Base-by-base conservation (phyloP, 1,140 invertebrate genomes). In the Monomorium pharaonis region DNA sequence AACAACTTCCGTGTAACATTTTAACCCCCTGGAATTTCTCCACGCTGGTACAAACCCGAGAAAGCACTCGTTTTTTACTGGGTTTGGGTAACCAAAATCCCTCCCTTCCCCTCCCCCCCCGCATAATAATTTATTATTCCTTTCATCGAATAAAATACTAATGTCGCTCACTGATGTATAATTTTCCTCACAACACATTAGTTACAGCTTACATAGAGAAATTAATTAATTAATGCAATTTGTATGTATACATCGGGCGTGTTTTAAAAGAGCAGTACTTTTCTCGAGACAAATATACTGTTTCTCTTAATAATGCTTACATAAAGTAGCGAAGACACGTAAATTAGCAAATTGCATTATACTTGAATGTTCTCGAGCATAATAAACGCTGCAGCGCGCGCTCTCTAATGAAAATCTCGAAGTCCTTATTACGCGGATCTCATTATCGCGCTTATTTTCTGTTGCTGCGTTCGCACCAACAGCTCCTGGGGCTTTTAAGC, bases 1-100 rank as follows among this genome's bases (percentile, higher is more conserved):
- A 91, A 92, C 89, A 84, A 90, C 85, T 90, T 85, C 88, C 77
- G n/a, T 63, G 44, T 62, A 74, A 70, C 27, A 49, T 67, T 70
- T 58, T 49, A 78, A 84, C n/a, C 88, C 33, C 5, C 37, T 84
- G 37, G 51, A 87, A 67, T 69, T 58, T 30, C 44, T 76, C 54
- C 16, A 33, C 10, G 33, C 37, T n/a, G n/a, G 51, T 83, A 21
- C 62, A 42, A 69, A 80, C 33, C 30, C 1, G 51, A 70, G 65
- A 30, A 58, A 81, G 37, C 62, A 21, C 27, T 60, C 67, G 27
- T 58, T 83, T 44, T 47, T 21, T 3, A 65, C 9, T 27, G 30
- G 27, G 24, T 72, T 83, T 30, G 24, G 6, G 37, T 69, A 51
- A 49, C 1, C 14, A 16, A 42, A 49, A 3, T 12, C n/a, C 14